These are phyloP conservation scores for Synanceia verrucosa DNA, from an alignment of 2,797 vertebrate genomes.

Conservation along the genomic window DNA sequence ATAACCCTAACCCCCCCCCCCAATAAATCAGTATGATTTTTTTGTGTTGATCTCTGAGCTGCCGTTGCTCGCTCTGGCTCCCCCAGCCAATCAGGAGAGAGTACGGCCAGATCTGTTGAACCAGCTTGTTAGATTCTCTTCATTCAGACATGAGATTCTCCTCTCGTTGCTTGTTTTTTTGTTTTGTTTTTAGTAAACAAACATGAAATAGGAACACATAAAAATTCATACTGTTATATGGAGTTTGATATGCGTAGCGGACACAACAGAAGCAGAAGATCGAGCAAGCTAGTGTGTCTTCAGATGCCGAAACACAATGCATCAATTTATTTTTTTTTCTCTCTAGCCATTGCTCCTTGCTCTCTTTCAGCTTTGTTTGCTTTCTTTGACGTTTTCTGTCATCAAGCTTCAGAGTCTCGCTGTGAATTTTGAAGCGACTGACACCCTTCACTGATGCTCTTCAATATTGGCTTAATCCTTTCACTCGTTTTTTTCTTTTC, in stretches of 20 bases:
- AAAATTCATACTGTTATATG: slow-evolving; percentile 4
- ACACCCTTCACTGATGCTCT: neutral
- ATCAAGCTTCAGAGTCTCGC: slow-evolving; percentile 4
- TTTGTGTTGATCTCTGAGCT: slow-evolving; percentile 24
- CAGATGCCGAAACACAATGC: slow-evolving; percentile 19
- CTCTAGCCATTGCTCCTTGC: slow-evolving; percentile 4
- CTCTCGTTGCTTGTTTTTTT: slow-evolving; percentile 14
- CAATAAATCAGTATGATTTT: slow-evolving; percentile 21
- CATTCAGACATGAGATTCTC: slow-evolving; percentile 27
- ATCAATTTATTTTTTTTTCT: neutral
- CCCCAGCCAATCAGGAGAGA: slow-evolving; percentile 26
- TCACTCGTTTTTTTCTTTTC: neutral
- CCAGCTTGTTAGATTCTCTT: slow-evolving; percentile 45
- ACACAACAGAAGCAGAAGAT: slow-evolving; percentile 30
- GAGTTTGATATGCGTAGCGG: slow-evolving; percentile 23
- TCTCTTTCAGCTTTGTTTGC: neutral
- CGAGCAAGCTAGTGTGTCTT: slow-evolving; percentile 32
- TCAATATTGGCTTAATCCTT: slow-evolving; percentile 1
- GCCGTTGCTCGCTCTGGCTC: neutral
- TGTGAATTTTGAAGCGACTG: slow-evolving; percentile 20
- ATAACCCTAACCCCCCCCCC: slow-evolving; percentile 26
- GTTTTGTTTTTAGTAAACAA: slow-evolving; percentile 32
- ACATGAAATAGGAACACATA: slow-evolving; percentile 41
- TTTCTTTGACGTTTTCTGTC: slow-evolving; percentile 9
- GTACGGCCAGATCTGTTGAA: slow-evolving; percentile 14